A percentile compares a stretch with the other conserved stretches of the same genome.
These are phyloP conservation scores for Dione vanillae DNA, from an alignment of 2,888 invertebrate species.

Conservation along the genomic window DNA sequence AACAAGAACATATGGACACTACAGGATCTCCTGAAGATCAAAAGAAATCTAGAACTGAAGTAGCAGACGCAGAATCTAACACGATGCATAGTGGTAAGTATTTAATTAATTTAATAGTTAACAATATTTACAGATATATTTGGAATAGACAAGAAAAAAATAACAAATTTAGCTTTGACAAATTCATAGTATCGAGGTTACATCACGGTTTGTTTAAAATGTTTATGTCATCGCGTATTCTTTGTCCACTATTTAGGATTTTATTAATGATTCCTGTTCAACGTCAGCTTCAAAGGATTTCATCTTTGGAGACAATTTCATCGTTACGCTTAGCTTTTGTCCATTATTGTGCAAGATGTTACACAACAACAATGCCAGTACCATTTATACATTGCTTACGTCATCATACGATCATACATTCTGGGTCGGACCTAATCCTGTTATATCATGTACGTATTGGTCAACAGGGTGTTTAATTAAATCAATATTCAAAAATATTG, in stretches of 20 bases:
- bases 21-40: conserved; percentile 86
- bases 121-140: not conserved
- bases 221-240: conserved; percentile 55
- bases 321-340: conserved; percentile 72
- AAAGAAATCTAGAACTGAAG: conserved; percentile 91
- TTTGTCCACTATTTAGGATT: conserved; percentile 69
- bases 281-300: conserved; percentile 70
- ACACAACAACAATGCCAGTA: conserved; percentile 75
- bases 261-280: conserved; percentile 71
- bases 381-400: conserved; percentile 64
- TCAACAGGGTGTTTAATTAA: conserved; percentile 61
- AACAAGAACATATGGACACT: conserved; percentile 88
- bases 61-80: conserved; percentile 94
- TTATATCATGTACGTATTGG: conserved; percentile 55
- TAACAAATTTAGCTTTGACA: conserved; percentile 1
- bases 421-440: conserved; percentile 69
- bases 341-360: conserved; percentile 72
- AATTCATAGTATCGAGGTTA: conserved; percentile 27
- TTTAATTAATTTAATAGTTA: conserved; percentile 22
- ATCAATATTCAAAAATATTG: not conserved
- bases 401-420: conserved; percentile 77
- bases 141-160: conserved; percentile 1
- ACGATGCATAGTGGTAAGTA: conserved; percentile 95
- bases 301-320: conserved; percentile 72
- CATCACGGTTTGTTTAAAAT: conserved; percentile 45